Evolutionary conservation across 2,797 vertebrate genomes (phyloP).

Genomic region (Acipenser ruthenus): DNA sequence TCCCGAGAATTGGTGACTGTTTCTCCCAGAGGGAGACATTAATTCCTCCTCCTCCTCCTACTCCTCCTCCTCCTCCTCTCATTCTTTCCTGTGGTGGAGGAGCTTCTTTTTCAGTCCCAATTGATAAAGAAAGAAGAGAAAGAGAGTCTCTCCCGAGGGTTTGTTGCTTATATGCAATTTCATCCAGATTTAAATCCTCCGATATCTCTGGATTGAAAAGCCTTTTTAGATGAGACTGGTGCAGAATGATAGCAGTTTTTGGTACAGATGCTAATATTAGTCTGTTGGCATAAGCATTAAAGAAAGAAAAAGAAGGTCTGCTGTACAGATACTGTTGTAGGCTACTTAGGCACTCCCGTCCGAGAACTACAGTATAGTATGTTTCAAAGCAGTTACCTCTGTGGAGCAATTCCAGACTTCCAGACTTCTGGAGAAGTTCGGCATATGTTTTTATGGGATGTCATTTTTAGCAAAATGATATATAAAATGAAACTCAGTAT

Average conservation of each 20-base stretch:
- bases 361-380: too few relatives aligned
- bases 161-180: constrained; percentile 72
- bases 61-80: constrained; percentile 56
- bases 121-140: constrained; percentile 60
- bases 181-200: constrained; percentile 73
- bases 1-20: constrained; percentile 59
- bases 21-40: constrained; percentile 71
- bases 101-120: constrained; percentile 36
- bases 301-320: constrained; percentile 52
- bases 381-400: too few relatives aligned
- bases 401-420: too few relatives aligned
- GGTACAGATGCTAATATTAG: constrained; percentile 71
- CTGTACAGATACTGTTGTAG: neutral
- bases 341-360: too few relatives aligned
- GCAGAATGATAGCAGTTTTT: constrained; percentile 68
- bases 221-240: constrained; percentile 56
- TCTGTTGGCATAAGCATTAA: constrained; percentile 57
- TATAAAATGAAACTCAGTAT: too few relatives aligned
- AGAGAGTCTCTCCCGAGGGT: constrained; percentile 67
- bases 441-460: too few relatives aligned
- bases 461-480: too few relatives aligned
- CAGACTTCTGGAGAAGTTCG: too few relatives aligned
- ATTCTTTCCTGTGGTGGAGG: constrained; percentile 65
- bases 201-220: constrained; percentile 63
- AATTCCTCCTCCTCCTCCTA: constrained; percentile 63